Evolutionary conservation across 1,140 invertebrate species (phyloP), one percentile per base, ranked within the genome.

Genomic region (Kradibia gibbosae): DNA sequence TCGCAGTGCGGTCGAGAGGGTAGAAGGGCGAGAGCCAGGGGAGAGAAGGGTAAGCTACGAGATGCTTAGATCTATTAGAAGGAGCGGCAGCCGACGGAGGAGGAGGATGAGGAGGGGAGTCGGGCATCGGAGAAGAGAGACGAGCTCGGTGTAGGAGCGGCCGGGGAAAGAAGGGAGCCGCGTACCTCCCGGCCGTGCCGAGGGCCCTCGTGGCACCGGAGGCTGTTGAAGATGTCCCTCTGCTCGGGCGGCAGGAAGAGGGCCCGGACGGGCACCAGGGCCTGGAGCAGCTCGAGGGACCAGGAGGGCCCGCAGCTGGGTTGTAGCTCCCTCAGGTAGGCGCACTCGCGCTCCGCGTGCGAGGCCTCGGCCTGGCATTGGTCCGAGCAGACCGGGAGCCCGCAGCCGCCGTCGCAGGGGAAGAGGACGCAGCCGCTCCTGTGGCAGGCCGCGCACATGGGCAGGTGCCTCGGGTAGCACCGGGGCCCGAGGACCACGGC

Each of bases 401-500:
- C 91, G 84, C 94, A 95, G 45, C 92, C 93, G 39, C 84, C 86
- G 83, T 92, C 91, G 85, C 93, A 94, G 22, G 90, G 86, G 50
- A 91, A 90, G 1, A 92, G 86, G 3, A 92, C 87, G 71, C 87
- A 88, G 10, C 90, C 85, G 25, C 89, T 88, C 81, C 90, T 92
- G 81, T 91, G 92, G 85, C 94, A 95, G 71, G 90, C 90, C 3
- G 93, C 90, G 83, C 93, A 94, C 87, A 92, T 92, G 79, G 90
- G 89, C 60, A 86, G 88, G 78, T 91, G 88, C 82, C 86, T 91
- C 83, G 84, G 83, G 81, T 90, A 85, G 48, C 88, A 92, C 84
- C 92, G 90, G 8, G 95, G 94, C 0, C 95, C 95, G 42, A 93
- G 86, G 22, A 96, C 89, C 3, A 96, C 85, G 0, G 95, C 93